Percentiles rank a stretch among this genome's conserved stretches.
Evolutionary conservation across 2,113 vertebrate genomes (phyloP).

Genomic region (Asarcornis scutulata): DNA sequence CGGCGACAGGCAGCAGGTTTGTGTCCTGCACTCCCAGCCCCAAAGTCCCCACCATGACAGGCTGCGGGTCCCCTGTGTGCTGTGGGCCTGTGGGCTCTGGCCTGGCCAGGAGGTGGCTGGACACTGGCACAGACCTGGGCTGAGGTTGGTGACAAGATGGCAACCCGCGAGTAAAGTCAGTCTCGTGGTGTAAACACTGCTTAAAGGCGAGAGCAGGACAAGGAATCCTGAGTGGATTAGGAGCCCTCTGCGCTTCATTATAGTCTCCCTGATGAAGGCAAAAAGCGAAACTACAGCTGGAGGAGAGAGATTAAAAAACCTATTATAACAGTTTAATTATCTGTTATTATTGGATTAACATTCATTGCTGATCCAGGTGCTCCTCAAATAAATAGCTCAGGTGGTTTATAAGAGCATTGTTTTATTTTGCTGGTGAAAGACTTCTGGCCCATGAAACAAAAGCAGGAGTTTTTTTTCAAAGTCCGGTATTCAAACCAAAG

Average conservation of each 20-base stretch:
- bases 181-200: background rate
- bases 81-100: background rate
- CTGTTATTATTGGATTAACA: conserved; percentile 31
- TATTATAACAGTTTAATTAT: conserved; percentile 36
- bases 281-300: conserved; percentile 15
- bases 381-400: conserved; percentile 16
- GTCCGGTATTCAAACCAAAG: background rate
- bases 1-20: background rate
- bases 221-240: conserved; percentile 46
- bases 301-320: conserved; percentile 20
- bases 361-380: conserved; percentile 41
- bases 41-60: background rate
- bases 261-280: conserved; percentile 23
- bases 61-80: no score
- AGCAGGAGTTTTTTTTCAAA: background rate
- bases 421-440: background rate
- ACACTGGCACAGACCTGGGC: background rate
- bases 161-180: background rate
- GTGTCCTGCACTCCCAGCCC: background rate
- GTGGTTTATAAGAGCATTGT: background rate
- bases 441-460: background rate
- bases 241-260: background rate
- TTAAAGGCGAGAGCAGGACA: background rate
- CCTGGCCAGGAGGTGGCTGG: background rate
- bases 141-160: background rate